phyloP scores from a whole-genome alignment of 2,113 vertebrate genomes.

The Chlorodrepanis virens region DNA sequence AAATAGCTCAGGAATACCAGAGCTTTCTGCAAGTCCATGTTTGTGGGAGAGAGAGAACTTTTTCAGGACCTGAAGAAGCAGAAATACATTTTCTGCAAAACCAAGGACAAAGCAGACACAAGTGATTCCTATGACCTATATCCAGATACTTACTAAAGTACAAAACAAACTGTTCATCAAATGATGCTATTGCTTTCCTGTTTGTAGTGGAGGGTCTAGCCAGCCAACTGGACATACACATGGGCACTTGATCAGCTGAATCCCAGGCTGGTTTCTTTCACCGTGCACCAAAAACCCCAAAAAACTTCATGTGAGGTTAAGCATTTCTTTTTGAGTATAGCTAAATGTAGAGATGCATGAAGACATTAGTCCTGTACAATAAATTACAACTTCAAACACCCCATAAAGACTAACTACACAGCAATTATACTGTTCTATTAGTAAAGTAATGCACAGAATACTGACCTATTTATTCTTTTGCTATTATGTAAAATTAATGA shows the following conservation, averaged over 20 bases:
- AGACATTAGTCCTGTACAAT: not conserved
- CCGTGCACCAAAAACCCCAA: not conserved
- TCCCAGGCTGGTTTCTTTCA: not conserved
- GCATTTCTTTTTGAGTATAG: not conserved
- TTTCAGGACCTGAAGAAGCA: not conserved
- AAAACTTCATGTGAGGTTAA: not conserved
- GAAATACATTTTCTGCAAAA: not conserved
- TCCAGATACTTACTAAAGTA: not conserved
- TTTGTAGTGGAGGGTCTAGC: not conserved
- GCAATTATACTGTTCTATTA: not conserved
- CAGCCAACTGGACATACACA: not conserved
- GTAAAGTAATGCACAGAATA: slow-evolving; percentile 1
- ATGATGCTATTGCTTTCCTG: not conserved
- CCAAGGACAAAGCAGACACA: not conserved
- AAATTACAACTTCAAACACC: not conserved
- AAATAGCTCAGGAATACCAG: not conserved
- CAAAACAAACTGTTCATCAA: not conserved
- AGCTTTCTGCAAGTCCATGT: not conserved
- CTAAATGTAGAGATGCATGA: not conserved
- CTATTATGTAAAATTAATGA: slow-evolving; percentile 21
- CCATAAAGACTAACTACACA: not conserved
- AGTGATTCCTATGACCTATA: not conserved
- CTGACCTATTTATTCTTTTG: slow-evolving; percentile 22
- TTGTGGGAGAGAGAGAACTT: not conserved
- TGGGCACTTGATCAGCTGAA: not conserved